Base-by-base conservation (phyloP, 2,113 vertebrate species). In the Macheiramphus alcinus region DNA sequence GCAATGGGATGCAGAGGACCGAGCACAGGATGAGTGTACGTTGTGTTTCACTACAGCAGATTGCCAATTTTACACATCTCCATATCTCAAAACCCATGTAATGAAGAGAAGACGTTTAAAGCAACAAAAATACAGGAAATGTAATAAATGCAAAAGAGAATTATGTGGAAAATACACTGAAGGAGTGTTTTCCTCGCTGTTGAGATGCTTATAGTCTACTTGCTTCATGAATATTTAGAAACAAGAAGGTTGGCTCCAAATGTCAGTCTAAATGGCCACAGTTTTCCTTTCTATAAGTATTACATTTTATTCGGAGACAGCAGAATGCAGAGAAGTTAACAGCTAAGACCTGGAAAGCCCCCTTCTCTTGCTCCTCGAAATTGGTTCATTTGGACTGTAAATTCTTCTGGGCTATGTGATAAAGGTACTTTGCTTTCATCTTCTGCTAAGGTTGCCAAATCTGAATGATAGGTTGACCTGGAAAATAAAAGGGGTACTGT, bases 181-280 rank as follows among this genome's bases (percentile, higher is more conserved):
- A 71, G 62, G 43, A 90, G 61, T 11, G 82, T 76, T 93, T 61
- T 53, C 67, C 93, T 85, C 1, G 8, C 82, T 89, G 88, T 5
- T 3, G 82, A 82, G 67, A 62, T 0, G 14, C 86, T 92, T 68
- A 63, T 71, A 86, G 70, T 88, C 70, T 84, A 10, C 68, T 94
- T 81, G 56, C 91, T 84, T 96, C 95, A 97, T 97, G 91, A 98
- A 98, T 97, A 97, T 97, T 97, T 95, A 97, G 79, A 61, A 94
- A 94, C 86, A 86, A 91, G 86, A 72, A 93, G 67, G 80, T 68
- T 96, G 94, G 66, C 76, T 96, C 74, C 86, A 78, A 95, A 90
- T 92, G 80, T 80, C 95, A 94, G 66, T 91, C 75, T 87, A 55
- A 94, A 96, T 72, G 93, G 84, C 86, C 79, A 67, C 81, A 87